phyloP scores from a whole-genome alignment of 2,113 vertebrate species.

The Hoplias malabaricus region DNA sequence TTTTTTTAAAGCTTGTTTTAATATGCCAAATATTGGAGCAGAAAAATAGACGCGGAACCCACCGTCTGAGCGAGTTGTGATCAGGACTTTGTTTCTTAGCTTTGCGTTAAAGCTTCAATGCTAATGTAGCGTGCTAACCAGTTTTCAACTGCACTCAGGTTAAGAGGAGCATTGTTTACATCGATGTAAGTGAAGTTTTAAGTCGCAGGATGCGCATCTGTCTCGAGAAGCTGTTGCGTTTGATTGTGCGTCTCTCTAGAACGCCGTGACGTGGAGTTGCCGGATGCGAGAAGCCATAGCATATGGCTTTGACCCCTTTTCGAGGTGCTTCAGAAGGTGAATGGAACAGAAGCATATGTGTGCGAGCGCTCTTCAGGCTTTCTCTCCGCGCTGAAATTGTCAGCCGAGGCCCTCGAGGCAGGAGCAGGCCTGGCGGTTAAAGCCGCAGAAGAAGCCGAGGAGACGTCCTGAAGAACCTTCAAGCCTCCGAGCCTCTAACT shows the following conservation, averaged over 20 bases:
- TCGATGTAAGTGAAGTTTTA: background rate
- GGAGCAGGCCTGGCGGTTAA: background rate
- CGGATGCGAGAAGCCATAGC: slow-evolving; percentile 6
- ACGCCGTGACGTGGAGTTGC: background rate
- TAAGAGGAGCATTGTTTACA: too few species aligned
- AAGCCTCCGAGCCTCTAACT: background rate
- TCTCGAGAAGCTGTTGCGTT: background rate
- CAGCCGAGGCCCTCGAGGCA: slow-evolving; percentile 9
- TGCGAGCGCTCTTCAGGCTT: slow-evolving; percentile 9
- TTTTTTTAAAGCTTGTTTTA: too few species aligned
- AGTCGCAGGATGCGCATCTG: background rate
- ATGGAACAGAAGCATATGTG: slow-evolving; percentile 5
- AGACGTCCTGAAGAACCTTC: slow-evolving; percentile 3
- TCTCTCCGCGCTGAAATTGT: background rate
- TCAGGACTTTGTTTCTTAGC: too few species aligned
- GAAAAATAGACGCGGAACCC: too few species aligned
- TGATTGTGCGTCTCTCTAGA: slow-evolving; percentile 6
- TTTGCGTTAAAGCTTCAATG: too few species aligned
- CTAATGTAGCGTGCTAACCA: too few species aligned
- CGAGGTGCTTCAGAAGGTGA: slow-evolving; percentile 16
- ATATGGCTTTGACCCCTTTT: slow-evolving; percentile 15
- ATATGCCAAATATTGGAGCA: too few species aligned
- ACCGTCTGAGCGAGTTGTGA: too few species aligned
- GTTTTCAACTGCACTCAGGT: too few species aligned
- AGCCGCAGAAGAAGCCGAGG: slow-evolving; percentile 4